Percentiles rank a stretch among this genome's conserved stretches.
These are phyloP conservation scores for Lasioglossum figueresi DNA, from an alignment of 2,888 invertebrate genomes.

Conservation along the genomic window DNA sequence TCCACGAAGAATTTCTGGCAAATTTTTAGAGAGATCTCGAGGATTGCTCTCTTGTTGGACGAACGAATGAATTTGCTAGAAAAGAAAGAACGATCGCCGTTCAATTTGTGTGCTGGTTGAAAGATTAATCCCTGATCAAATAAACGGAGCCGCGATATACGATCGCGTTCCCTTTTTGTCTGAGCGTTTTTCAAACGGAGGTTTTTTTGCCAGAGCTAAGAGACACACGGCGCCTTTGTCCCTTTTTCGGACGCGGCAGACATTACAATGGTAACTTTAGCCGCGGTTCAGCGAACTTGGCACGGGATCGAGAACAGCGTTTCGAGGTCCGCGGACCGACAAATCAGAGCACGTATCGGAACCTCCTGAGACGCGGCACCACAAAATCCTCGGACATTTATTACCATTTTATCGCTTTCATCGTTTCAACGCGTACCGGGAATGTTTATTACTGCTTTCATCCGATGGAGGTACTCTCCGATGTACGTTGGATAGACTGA, in stretches of 20 bases:
- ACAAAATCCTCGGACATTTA: neutral
- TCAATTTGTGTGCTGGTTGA: neutral
- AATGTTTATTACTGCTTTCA: neutral
- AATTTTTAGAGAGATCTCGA: neutral
- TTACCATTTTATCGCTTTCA: neutral
- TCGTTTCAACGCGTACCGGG: neutral
- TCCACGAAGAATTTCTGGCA: no score
- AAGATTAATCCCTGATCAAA: neutral
- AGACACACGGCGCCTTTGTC: constrained; percentile 1
- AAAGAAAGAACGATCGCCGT: no score
- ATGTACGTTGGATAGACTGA: neutral
- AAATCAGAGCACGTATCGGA: neutral
- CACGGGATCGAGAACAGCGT: neutral
- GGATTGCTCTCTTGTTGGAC: no score
- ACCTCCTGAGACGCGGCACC: neutral
- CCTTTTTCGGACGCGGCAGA: neutral
- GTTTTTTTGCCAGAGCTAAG: neutral
- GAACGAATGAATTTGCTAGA: no score
- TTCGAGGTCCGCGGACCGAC: neutral
- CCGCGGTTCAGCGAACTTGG: neutral
- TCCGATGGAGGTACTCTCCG: neutral
- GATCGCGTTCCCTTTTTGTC: neutral
- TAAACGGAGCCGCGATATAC: neutral
- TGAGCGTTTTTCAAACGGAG: neutral
- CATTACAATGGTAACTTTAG: neutral